phyloP scores from a whole-genome alignment of 2,797 vertebrate genomes.

The Bucorvus abyssinicus region DNA sequence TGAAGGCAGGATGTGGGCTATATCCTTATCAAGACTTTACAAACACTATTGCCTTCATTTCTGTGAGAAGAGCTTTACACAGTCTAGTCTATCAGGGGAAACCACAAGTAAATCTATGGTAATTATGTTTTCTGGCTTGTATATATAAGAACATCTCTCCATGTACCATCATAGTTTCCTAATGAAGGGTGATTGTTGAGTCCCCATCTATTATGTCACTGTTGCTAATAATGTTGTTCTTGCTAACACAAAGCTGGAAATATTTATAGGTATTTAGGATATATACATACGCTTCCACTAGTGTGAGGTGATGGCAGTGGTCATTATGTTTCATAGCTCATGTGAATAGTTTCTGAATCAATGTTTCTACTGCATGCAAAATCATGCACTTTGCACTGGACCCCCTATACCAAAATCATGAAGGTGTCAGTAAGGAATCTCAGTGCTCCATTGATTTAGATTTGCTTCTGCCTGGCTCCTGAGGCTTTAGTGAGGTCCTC shows the following conservation, averaged over 20 bases:
- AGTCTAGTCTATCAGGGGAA: background rate
- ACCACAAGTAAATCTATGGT: background rate
- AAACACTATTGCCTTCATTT: background rate
- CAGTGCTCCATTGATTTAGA: background rate
- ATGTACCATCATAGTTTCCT: background rate
- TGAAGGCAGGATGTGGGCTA: background rate
- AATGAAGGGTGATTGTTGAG: background rate
- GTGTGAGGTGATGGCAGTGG: background rate
- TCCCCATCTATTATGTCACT: background rate
- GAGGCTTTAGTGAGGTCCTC: background rate
- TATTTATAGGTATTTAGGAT: background rate
- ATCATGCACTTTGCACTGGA: background rate
- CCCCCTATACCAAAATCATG: background rate
- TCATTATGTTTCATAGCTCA: background rate
- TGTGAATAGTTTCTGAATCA: conserved; percentile 4
- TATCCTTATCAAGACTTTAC: background rate
- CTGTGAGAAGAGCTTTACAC: background rate
- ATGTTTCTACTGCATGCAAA: background rate
- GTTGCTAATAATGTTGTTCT: background rate
- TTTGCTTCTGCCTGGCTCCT: background rate
- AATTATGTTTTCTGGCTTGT: conserved; percentile 30
- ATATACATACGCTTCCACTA: background rate
- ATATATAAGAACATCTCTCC: background rate
- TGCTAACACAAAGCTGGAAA: background rate
- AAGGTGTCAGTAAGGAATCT: background rate